Evolutionary conservation across 2,113 vertebrate genomes (phyloP).

Genomic region (Gavia stellata): DNA sequence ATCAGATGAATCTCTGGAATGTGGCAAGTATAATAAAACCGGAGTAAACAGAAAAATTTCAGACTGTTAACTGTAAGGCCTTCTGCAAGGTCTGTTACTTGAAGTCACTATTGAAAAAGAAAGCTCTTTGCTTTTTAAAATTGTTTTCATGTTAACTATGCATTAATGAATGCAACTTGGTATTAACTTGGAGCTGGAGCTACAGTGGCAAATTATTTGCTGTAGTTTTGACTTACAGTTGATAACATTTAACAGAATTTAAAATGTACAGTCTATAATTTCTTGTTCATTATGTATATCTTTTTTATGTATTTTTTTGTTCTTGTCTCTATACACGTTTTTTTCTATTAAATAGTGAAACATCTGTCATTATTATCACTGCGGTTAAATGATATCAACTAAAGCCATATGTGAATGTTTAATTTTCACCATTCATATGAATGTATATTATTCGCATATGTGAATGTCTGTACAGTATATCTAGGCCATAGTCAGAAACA

Average conservation of each 20-base stretch:
- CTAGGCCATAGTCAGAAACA: not conserved
- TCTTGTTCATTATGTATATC: not conserved
- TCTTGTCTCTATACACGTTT: not conserved
- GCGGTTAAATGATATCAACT: not conserved
- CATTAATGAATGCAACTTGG: not conserved
- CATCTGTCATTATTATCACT: not conserved
- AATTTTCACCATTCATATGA: not conserved
- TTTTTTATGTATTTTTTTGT: not conserved
- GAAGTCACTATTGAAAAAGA: not conserved
- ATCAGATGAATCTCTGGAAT: constrained; percentile 91
- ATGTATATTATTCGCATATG: not conserved
- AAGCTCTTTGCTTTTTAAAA: not conserved
- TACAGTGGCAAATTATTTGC: not conserved
- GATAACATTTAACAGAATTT: not conserved
- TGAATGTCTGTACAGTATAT: not conserved
- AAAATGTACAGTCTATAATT: not conserved
- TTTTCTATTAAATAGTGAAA: not conserved
- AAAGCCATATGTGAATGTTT: not conserved
- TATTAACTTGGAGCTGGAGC: not conserved
- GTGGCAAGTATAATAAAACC: constrained; percentile 78
- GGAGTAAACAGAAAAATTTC: not conserved
- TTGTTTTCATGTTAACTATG: not conserved
- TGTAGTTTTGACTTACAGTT: not conserved
- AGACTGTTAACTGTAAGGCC: not conserved
- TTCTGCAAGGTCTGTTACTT: not conserved